Percentiles rank a stretch among this genome's conserved stretches.
Conservation (phyloP, 2,797 vertebrate species). For the Malurus leucopterus region DNA sequence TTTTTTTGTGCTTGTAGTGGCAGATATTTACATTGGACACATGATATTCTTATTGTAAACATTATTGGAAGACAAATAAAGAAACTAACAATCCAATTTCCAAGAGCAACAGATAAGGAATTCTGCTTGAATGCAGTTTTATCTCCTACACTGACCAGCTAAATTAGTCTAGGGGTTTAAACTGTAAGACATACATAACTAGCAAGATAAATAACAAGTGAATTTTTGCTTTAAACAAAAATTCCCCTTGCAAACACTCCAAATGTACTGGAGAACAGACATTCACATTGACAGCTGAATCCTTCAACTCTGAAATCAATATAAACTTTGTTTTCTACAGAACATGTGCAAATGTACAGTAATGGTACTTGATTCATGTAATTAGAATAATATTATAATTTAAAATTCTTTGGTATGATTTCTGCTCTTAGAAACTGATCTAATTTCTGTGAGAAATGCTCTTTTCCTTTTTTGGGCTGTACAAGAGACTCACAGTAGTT, state of each 20-base stretch:
- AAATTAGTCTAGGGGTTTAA: not conserved
- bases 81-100: not conserved
- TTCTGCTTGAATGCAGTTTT: not conserved
- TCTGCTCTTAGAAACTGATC: not conserved
- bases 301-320: slow-evolving; percentile 12
- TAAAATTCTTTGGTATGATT: not conserved
- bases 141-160: not conserved
- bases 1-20: not conserved
- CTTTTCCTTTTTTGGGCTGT: not conserved
- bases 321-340: not conserved
- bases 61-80: not conserved
- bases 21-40: not conserved
- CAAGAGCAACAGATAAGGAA: not conserved
- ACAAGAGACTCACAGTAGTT: not conserved
- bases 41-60: not conserved
- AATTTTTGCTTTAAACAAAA: not conserved
- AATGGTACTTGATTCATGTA: not conserved
- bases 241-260: not conserved
- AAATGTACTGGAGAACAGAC: not conserved
- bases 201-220: not conserved
- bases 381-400: not conserved
- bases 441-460: not conserved
- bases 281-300: not conserved
- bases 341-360: not conserved
- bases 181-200: not conserved